These are phyloP conservation scores for Amiota mariae DNA, from an alignment of 2,888 invertebrate species.

Conservation along the genomic window DNA sequence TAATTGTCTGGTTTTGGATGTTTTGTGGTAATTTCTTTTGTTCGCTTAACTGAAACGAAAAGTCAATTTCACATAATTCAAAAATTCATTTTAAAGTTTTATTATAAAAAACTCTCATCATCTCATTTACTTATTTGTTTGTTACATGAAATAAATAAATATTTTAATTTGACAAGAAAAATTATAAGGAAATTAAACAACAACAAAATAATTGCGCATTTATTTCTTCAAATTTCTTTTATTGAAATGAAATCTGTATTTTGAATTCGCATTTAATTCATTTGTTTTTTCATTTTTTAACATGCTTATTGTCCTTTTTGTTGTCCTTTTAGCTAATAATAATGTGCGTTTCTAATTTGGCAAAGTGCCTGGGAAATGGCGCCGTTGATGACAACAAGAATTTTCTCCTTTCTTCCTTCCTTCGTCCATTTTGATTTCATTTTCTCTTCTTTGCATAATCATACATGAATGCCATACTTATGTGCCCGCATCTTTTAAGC, in stretches of 20 bases:
- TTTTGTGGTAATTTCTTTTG: not conserved
- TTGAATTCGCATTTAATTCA: not conserved
- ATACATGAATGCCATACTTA: not conserved
- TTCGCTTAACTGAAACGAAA: not conserved
- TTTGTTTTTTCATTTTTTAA: not conserved
- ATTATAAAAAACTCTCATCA: no score
- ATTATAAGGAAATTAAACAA: not conserved
- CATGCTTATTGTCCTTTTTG: not conserved
- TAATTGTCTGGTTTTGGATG: constrained; percentile 5
- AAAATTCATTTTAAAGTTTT: not conserved
- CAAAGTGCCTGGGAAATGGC: constrained; percentile 11
- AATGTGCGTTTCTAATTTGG: constrained; percentile 10
- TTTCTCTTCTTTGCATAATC: not conserved
- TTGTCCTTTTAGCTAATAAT: not conserved
- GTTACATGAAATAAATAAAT: not conserved
- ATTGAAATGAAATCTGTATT: not conserved
- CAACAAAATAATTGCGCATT: not conserved
- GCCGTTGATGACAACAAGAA: not conserved
- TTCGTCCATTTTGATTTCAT: not conserved
- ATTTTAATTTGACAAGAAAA: not conserved
- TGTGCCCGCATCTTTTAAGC: not conserved
- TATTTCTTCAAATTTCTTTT: not conserved
- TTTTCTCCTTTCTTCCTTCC: not conserved
- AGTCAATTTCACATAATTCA: not conserved
- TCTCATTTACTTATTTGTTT: not conserved